phyloP scores from a whole-genome alignment of 2,888 invertebrate genomes.

The Ernsta delagoae region DNA sequence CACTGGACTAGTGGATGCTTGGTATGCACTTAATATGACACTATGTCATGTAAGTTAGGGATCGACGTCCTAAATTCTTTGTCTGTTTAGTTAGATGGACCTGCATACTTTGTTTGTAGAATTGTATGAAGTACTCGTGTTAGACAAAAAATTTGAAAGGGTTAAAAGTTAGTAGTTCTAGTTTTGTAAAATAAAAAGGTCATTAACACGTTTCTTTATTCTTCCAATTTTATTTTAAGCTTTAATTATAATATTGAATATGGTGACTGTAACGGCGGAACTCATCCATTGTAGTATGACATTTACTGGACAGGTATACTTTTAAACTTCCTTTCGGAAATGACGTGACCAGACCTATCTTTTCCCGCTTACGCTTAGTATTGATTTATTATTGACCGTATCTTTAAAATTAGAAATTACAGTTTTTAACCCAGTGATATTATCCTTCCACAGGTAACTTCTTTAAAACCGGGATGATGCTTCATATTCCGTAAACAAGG shows the following conservation, averaged over 20 bases:
- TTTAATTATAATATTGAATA: not conserved
- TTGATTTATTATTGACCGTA: not conserved
- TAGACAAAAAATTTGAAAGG: not conserved
- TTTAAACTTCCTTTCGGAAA: constrained; percentile 31
- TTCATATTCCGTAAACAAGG: constrained; percentile 4
- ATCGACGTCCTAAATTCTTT: constrained; percentile 44
- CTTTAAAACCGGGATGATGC: not conserved
- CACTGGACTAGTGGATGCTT: constrained; percentile 41
- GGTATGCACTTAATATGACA: constrained; percentile 29
- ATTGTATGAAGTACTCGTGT: not conserved
- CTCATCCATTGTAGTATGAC: constrained; percentile 30
- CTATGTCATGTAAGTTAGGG: constrained; percentile 40
- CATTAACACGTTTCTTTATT: not conserved
- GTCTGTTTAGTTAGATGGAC: constrained; percentile 20
- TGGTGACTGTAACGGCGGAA: constrained; percentile 18
- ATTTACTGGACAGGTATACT: constrained; percentile 7
- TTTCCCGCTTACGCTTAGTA: not conserved
- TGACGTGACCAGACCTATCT: constrained; percentile 2
- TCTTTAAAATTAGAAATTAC: not conserved
- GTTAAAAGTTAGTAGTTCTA: not conserved
- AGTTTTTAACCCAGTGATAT: not conserved
- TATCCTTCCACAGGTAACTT: constrained; percentile 1
- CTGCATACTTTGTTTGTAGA: not conserved
- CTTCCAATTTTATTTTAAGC: not conserved
- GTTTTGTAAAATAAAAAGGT: not conserved